Conservation (phyloP, 1,140 invertebrate species). For the Gonatopus flavifemur region DNA sequence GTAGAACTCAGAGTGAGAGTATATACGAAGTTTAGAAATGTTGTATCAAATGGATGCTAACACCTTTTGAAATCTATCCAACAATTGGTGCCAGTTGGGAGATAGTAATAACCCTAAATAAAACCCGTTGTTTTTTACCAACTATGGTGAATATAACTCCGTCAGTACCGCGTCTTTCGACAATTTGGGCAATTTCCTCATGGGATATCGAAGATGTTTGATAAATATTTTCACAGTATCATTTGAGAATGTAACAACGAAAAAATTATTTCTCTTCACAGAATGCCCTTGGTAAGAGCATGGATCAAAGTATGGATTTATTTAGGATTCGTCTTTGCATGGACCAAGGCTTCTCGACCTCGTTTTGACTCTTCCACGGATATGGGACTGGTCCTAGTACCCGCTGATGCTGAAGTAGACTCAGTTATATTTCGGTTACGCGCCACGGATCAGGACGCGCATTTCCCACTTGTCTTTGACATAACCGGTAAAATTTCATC, state of each 20-base stretch:
- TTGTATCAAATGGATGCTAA: too few relatives aligned
- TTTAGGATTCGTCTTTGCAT: constrained; percentile 46
- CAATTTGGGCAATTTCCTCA: too few relatives aligned
- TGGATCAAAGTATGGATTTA: constrained; percentile 55
- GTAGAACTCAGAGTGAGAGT: too few relatives aligned
- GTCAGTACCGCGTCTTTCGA: too few relatives aligned
- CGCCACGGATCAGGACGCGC: constrained; percentile 83
- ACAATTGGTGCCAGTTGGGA: too few relatives aligned
- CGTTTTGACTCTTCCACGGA: constrained; percentile 79
- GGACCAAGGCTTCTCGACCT: constrained; percentile 63
- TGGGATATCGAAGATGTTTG: too few relatives aligned
- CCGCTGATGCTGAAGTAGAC: constrained; percentile 77
- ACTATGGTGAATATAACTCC: too few relatives aligned
- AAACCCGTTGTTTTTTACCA: too few relatives aligned
- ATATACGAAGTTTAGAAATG: too few relatives aligned
- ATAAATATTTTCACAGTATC: background rate
- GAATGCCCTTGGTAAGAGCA: constrained; percentile 53
- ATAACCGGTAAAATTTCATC: constrained; percentile 63
- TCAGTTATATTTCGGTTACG: constrained; percentile 83
- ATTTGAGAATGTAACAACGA: too few relatives aligned
- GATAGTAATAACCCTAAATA: too few relatives aligned
- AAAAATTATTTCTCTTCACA: constrained; percentile 27
- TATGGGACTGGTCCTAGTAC: constrained; percentile 78
- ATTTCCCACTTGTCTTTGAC: constrained; percentile 82
- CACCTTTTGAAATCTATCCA: too few relatives aligned